Base-by-base conservation (phyloP, 1,140 invertebrate species). In the Caligus rogercresseyi region DNA sequence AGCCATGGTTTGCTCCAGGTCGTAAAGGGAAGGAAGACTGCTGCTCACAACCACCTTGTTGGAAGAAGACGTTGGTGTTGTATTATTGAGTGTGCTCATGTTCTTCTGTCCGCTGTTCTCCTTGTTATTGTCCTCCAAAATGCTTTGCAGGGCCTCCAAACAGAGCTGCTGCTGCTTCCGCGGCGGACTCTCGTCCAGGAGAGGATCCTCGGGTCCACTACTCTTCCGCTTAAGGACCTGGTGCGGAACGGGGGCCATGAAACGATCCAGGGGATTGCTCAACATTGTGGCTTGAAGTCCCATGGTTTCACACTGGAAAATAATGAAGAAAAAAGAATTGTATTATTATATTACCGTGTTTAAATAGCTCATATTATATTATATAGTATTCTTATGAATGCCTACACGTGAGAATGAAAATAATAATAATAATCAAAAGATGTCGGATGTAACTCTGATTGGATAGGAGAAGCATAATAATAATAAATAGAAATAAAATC, bases 21-120 rank as follows among this genome's bases (percentile, higher is more conserved):
- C 61, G 16, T 63, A 63, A 18, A 63, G 25, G 24, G 16, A 23
- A 14, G 61, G 61, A n/a, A 63, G 61, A 26, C 16, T n/a, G n/a
- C n/a, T n/a, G n/a, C n/a, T n/a, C n/a, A n/a, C n/a, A n/a, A n/a
- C n/a, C n/a, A n/a, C n/a, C n/a, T n/a, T n/a, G n/a, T n/a, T n/a
- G n/a, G 31, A 25, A 16, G 25, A 55, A 18, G 20, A 56, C n/a
- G 24, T 62, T 20, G 51, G 2, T 18, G 52, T 14, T 1, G 43
- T 55, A 15, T 23, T 23, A 14, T 57, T 16, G 31, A 52, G 25
- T 1, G 16, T 57, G n/a, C n/a, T n/a, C n/a, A 16, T 52, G 60
- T 13, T 57, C 31, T 26, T 53, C 19, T 21, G 60, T 62, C 3
- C 52, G 56, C 20, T 62, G 52, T 63, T 55, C 13, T 63, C 61